Percentiles rank a stretch among this genome's conserved stretches.
Evolutionary conservation across 2,888 invertebrate genomes (phyloP).

Genomic region (Chorisops tibialis): DNA sequence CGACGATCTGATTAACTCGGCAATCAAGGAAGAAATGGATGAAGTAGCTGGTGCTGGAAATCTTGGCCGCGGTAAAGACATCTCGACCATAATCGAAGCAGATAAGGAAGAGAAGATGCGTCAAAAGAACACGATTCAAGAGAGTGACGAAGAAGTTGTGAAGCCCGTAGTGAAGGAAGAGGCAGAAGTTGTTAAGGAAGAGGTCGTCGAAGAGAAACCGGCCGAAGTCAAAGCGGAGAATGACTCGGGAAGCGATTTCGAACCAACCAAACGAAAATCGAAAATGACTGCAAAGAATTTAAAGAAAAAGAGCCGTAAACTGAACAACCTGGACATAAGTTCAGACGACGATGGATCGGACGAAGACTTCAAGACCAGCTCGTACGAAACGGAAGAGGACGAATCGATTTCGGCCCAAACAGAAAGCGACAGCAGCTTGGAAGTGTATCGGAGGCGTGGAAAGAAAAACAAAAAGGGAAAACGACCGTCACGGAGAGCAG

Average conservation of each 20-base stretch:
- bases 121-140: slow-evolving; percentile 39
- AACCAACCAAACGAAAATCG: slow-evolving; percentile 42
- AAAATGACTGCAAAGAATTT: slow-evolving; percentile 36
- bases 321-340: slow-evolving; percentile 77
- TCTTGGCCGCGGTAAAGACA: slow-evolving; percentile 85
- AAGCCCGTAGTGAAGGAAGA: slow-evolving; percentile 31
- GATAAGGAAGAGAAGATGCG: slow-evolving; percentile 64
- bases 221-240: slow-evolving; percentile 38
- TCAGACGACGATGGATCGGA: slow-evolving; percentile 82
- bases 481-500: slow-evolving; percentile 54
- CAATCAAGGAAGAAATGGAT: slow-evolving; percentile 77
- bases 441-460: slow-evolving; percentile 52
- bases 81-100: slow-evolving; percentile 81
- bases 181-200: slow-evolving; percentile 33
- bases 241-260: slow-evolving; percentile 49
- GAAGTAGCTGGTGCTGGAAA: slow-evolving; percentile 75
- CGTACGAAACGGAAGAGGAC: slow-evolving; percentile 54
- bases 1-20: slow-evolving; percentile 92
- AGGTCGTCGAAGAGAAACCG: slow-evolving; percentile 31
- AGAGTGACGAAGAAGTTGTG: slow-evolving; percentile 37
- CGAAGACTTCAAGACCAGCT: slow-evolving; percentile 83
- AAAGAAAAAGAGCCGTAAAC: slow-evolving; percentile 67
- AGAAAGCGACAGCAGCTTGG: slow-evolving; percentile 57
- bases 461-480: slow-evolving; percentile 56
- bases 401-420: slow-evolving; percentile 55